Evolutionary conservation across 2,113 vertebrate species (phyloP), one percentile per base, ranked within the genome.

Genomic region (Dipodomys merriami): DNA sequence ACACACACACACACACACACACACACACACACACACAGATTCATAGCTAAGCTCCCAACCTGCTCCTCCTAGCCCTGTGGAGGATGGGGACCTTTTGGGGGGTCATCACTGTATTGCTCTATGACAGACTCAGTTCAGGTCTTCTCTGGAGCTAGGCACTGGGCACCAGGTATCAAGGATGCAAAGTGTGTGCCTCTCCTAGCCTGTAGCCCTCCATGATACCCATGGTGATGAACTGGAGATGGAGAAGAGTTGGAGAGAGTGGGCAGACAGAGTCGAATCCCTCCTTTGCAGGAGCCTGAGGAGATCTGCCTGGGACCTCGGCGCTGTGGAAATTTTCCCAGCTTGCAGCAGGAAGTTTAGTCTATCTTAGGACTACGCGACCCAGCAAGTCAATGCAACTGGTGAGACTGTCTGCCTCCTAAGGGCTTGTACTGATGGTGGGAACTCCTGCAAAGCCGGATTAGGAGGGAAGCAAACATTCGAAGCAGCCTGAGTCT

Each of bases 181-280:
- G 67, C 30, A 10, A 27, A n/a, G 2, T 7, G 22, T 0, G 0
- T 1, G 3, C 18, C 30, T 62, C 46, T 72, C 30, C 4, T 8
- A n/a, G 64, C 35, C 20, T 27, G 5, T 10, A 6, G 4, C 3
- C 7, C 35, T 85, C 35, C 5, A 7, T 15, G 35, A 30, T 27
- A 25, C 25, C 23, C 9, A 18, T 15, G 27, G 30, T 19, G 20
- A 71, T 12, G 25, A 53, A 20, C 15, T 12, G 4, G 5, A 1
- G 6, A 10, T 13, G 1, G 39, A 2, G 29, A 5, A 16, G 53
- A 60, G 18, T 1, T 5, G 20, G 7, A n/a, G 13, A 7, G 20
- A 33, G 29, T 1, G 18, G 10, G 60, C 69, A 68, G 69, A 16
- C 18, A 1, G 62, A 20, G 2, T 22, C 44, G 10, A 2, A 2